Percentiles rank a stretch among this genome's conserved stretches.
These are phyloP conservation scores for Solea senegalensis DNA, from an alignment of 2,113 vertebrate species.

Conservation along the genomic window DNA sequence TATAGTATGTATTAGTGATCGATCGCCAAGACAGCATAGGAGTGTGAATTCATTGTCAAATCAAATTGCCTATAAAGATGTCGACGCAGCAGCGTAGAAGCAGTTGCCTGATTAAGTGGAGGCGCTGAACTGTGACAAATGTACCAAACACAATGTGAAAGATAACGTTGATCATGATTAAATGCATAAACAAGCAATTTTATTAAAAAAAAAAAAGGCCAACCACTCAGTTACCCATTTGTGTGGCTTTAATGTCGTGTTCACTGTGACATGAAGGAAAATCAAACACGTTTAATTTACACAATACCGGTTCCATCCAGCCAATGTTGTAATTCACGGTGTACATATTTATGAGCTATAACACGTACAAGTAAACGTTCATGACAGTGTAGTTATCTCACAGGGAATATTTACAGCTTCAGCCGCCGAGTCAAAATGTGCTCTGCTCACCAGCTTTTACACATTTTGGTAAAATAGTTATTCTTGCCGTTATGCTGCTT, in stretches of 20 bases:
- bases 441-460: too few species aligned
- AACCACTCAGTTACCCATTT: not conserved
- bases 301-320: not conserved
- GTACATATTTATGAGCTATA: not conserved
- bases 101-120: conserved; percentile 20
- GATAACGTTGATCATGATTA: conserved; percentile 9
- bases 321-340: not conserved
- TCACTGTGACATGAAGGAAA: not conserved
- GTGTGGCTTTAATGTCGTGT: not conserved
- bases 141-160: not conserved
- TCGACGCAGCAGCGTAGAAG: conserved; percentile 15
- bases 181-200: conserved; percentile 6
- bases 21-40: conserved; percentile 24
- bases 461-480: too few species aligned
- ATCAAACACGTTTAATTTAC: not conserved
- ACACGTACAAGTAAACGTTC: not conserved
- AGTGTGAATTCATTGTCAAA: conserved; percentile 45
- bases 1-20: conserved; percentile 47
- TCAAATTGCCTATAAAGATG: conserved; percentile 44
- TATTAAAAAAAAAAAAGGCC: too few species aligned
- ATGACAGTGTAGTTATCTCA: not conserved
- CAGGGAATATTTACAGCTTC: not conserved
- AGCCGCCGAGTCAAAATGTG: not conserved
- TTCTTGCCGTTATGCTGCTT: too few species aligned
- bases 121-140: conserved; percentile 5